Evolutionary conservation across 2,888 invertebrate genomes (phyloP), one percentile per base, ranked within the genome.

Genomic region (Listrodromus nycthemerus): DNA sequence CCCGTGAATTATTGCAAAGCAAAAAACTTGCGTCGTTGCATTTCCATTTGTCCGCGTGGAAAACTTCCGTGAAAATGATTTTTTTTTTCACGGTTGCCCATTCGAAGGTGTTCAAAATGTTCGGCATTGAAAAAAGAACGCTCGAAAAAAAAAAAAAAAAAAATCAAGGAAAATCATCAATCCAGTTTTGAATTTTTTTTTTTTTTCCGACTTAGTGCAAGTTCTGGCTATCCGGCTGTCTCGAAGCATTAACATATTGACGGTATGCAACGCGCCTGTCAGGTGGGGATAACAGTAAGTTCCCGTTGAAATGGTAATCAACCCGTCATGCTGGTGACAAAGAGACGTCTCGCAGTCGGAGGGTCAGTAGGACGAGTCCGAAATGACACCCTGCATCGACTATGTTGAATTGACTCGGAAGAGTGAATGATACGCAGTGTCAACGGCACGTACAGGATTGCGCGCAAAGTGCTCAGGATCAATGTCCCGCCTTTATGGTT

Each of bases 401-500:
- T 13, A 66, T 2, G 41, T 13, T 21, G 16, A 41, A 41, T 74
- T 74, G 65, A 7, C 63, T 33, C 37, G 52, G 21, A 75, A 52
- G 50, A 65, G 52, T 65, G 65, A 75, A 74, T 65, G 65, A 58
- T 27, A 27, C 63, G 19, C 61, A 69, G 30, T 55, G 65, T 52
- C 58, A 61, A 50, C 58, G 80, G 27, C 37, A 75, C 63, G 69
- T 52, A 67, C 24, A 16, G 16, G 58, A 69, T 48, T 19, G 48
- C 63, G 21, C 58, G 13, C 27, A 58, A 27, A 33, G 37, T 52
- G 50, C 13, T 73, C 73, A 71, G 30, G 58, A 71, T 82, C 77
- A 50, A 67, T 82, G 80, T 82, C 71, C 66, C 73, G 13, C 71
- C 52, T 74, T 13, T 37, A 74, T 50, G 63, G 55, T 41, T 67